These are phyloP conservation scores for Eristalis pertinax DNA, from an alignment of 2,888 invertebrate genomes.

Conservation along the genomic window DNA sequence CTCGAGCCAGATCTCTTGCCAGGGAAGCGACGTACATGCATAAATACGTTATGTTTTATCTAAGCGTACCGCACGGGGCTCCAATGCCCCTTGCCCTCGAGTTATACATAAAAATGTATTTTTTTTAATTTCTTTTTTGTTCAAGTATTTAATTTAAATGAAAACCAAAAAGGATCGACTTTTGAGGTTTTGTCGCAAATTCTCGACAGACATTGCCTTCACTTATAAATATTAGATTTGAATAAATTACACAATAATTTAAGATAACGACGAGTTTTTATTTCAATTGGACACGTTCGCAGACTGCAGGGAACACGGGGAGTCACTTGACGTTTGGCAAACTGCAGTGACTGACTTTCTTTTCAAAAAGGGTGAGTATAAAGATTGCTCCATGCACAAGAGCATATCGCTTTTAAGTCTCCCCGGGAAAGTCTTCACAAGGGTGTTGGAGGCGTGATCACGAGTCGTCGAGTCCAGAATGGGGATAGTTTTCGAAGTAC, in stretches of 20 bases:
- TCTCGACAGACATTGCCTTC: neutral
- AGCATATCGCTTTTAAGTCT: no score
- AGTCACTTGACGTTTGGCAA: no score
- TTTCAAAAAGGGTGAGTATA: no score
- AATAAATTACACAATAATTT: neutral
- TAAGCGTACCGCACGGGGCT: neutral
- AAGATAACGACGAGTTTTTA: neutral
- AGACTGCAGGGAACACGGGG: no score
- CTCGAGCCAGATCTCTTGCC: neutral
- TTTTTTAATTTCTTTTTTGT: slow-evolving; percentile 7
- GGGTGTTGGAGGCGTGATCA: no score
- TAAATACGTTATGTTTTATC: neutral
- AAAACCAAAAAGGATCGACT: neutral
- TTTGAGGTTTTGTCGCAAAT: neutral
- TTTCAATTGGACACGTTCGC: neutral
- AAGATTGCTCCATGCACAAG: no score
- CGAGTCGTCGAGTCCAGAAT: no score
- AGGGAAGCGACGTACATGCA: neutral
- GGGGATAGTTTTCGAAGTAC: no score
- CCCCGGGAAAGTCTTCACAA: no score
- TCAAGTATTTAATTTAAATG: slow-evolving; percentile 33
- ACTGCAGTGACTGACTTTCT: no score
- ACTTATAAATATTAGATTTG: neutral
- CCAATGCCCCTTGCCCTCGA: neutral
- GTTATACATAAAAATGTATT: neutral